A percentile compares a stretch with the other conserved stretches of the same genome.
Evolutionary conservation across 2,113 vertebrate species (phyloP).

Genomic region (Pelobates fuscus): DNA sequence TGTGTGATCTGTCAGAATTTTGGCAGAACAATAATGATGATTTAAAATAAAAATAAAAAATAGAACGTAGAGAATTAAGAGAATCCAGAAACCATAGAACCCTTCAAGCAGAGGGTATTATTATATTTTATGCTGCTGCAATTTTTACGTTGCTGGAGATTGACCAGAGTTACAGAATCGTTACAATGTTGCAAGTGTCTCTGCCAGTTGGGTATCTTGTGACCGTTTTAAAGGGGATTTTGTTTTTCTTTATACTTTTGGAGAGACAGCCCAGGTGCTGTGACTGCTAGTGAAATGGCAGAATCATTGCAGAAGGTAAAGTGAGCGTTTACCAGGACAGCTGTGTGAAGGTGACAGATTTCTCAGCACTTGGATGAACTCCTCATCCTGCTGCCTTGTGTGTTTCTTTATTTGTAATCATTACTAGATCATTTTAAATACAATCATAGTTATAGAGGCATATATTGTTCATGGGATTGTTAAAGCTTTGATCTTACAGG

Average conservation of each 20-base stretch:
- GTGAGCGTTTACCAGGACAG: not conserved
- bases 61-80: not conserved
- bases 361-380: not conserved
- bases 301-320: not conserved
- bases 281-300: not conserved
- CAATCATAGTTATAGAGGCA: too few species aligned
- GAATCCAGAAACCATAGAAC: not conserved
- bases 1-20: not conserved
- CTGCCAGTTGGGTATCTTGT: not conserved
- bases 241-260: not conserved
- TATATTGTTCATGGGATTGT: too few species aligned
- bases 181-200: not conserved
- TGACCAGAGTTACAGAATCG: slow-evolving; percentile 9
- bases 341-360: not conserved
- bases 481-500: too few species aligned
- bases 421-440: too few species aligned
- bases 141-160: not conserved
- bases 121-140: not conserved
- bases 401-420: too few species aligned
- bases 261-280: not conserved
- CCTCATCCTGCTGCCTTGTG: too few species aligned
- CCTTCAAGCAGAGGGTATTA: not conserved
- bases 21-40: not conserved
- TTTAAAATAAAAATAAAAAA: not conserved
- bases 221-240: not conserved